Conservation (phyloP, 1,140 invertebrate species). For the Drosophila azteca region DNA sequence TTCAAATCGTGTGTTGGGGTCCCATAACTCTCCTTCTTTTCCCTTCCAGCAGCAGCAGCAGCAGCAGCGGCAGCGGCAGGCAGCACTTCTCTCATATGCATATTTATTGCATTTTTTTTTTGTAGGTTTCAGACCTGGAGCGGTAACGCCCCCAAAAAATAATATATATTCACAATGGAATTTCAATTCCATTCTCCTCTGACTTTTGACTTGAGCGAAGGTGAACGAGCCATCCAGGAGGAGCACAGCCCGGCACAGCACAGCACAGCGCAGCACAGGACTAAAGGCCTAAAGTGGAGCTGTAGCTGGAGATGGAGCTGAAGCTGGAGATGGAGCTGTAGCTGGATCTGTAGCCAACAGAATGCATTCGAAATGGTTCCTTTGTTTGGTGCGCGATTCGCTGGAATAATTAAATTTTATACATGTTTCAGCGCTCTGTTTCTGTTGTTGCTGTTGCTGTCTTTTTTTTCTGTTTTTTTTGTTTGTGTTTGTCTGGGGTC, state of each 20-base stretch:
- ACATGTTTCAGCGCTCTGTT: conserved; percentile 54
- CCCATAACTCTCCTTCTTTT: conserved; percentile 50
- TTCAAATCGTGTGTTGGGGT: conserved; percentile 63
- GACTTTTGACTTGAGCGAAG: conserved; percentile 35
- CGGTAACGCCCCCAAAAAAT: conserved; percentile 81
- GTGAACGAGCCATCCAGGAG: conserved; percentile 10
- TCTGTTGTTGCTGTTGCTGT: conserved; percentile 6
- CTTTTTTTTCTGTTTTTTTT: conserved; percentile 14
- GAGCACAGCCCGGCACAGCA: background rate
- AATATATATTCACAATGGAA: conserved; percentile 72
- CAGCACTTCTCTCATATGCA: conserved; percentile 76
- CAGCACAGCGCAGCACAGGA: too few relatives aligned
- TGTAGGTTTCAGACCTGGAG: conserved; percentile 29
- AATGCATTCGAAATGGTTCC: conserved; percentile 64
- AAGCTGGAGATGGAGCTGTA: conserved; percentile 10
- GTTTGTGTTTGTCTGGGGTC: background rate
- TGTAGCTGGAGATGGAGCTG: conserved; percentile 12
- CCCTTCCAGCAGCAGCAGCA: conserved; percentile 13
- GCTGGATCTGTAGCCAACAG: conserved; percentile 21
- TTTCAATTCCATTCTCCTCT: conserved; percentile 80
- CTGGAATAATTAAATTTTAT: conserved; percentile 80
- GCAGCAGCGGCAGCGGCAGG: conserved; percentile 25
- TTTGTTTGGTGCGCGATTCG: conserved; percentile 51
- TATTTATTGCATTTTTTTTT: conserved; percentile 83
- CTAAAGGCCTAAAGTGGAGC: background rate